Conservation (phyloP, 1,140 invertebrate genomes). For the Danaus melanippus region DNA sequence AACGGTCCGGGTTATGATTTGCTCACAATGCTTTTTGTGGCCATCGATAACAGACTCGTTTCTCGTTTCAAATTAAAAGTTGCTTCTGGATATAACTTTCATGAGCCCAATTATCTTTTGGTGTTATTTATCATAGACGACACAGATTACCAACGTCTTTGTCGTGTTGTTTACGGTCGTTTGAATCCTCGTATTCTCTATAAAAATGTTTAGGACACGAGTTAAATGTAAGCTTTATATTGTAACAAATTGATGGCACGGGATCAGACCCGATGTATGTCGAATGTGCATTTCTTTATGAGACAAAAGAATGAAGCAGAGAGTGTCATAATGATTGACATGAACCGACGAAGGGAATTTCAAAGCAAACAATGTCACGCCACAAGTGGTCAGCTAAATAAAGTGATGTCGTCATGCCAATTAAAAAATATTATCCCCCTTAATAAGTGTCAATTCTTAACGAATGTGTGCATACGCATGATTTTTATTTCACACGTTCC, state of each 20-base stretch:
- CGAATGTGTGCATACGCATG: conserved; percentile 69
- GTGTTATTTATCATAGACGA: conserved; percentile 19
- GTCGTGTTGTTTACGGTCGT: too few relatives aligned
- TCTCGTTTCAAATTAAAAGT: conserved; percentile 30
- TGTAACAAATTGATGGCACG: conserved; percentile 13
- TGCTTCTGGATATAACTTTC: conserved; percentile 31
- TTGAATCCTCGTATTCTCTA: too few relatives aligned
- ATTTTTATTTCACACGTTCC: conserved; percentile 69
- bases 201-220: too few relatives aligned
- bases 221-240: too few relatives aligned
- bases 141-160: background rate
- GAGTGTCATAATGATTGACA: conserved; percentile 47
- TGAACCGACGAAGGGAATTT: conserved; percentile 53
- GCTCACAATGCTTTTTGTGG: conserved; percentile 36
- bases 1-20: conserved; percentile 54
- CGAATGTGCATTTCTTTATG: conserved; percentile 22
- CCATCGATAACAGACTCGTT: conserved; percentile 36
- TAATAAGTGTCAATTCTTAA: conserved; percentile 72
- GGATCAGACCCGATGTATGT: conserved; percentile 18
- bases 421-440: conserved; percentile 69
- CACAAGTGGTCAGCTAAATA: conserved; percentile 57
- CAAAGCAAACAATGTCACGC: conserved; percentile 59
- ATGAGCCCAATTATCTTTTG: conserved; percentile 27
- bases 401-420: conserved; percentile 69
- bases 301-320: conserved; percentile 31